Evolutionary conservation across 2,113 vertebrate genomes (phyloP).

Genomic region (Ailuropoda melanoleuca): DNA sequence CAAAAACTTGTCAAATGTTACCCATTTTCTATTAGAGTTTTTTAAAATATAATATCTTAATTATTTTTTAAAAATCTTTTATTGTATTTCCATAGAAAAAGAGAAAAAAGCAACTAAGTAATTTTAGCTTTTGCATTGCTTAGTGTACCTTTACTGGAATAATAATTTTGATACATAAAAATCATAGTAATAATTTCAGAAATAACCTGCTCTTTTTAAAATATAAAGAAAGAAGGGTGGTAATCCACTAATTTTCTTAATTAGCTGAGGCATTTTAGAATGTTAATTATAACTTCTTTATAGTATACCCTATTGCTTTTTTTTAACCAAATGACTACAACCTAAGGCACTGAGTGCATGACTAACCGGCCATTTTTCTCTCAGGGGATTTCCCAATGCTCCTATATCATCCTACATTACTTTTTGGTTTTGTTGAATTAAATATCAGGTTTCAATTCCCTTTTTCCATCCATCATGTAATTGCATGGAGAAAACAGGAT

Average conservation of each 20-base stretch:
- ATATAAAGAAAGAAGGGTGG: neutral
- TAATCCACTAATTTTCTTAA: neutral
- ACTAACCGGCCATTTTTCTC: slow-evolving; percentile 30
- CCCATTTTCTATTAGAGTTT: neutral
- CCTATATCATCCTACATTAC: neutral
- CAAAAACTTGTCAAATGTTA: neutral
- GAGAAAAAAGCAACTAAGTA: neutral
- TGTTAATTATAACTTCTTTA: neutral
- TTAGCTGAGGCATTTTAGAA: neutral
- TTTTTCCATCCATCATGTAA: neutral
- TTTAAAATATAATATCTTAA: neutral
- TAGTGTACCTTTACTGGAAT: neutral
- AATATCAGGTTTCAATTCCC: neutral
- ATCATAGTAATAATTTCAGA: neutral
- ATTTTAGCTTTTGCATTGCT: neutral
- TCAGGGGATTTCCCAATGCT: neutral
- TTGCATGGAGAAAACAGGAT: neutral
- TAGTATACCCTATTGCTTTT: neutral
- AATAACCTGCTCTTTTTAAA: neutral
- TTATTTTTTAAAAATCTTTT: neutral
- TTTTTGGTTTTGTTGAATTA: slow-evolving; percentile 29
- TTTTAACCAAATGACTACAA: neutral
- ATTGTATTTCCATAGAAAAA: neutral
- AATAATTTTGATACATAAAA: neutral
- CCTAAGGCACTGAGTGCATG: neutral